phyloP scores from a whole-genome alignment of 2,113 vertebrate species.

The Anarhynchus alexandrinus region DNA sequence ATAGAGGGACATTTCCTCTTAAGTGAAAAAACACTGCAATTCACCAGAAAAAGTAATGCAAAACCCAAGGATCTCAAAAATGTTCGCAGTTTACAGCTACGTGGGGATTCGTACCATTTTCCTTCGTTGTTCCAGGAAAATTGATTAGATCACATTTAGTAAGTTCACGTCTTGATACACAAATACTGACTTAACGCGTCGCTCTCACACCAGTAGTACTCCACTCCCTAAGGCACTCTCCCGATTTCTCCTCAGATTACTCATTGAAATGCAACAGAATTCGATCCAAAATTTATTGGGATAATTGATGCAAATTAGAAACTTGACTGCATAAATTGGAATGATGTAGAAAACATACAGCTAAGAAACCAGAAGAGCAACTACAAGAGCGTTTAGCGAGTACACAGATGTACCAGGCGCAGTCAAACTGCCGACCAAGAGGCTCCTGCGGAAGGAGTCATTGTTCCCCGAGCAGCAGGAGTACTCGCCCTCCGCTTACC shows the following conservation, averaged over 20 bases:
- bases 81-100: neutral
- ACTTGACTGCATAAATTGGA: neutral
- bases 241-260: neutral
- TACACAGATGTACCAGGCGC: neutral
- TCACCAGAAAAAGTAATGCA: conserved; percentile 10
- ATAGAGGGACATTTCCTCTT: conserved; percentile 61
- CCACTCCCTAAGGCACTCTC: neutral
- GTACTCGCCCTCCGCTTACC: neutral
- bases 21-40: conserved; percentile 19
- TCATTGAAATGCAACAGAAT: neutral
- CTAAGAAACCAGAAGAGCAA: neutral
- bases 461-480: neutral
- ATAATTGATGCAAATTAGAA: conserved; percentile 14
- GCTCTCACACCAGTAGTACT: neutral
- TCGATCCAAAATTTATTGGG: neutral
- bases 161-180: neutral
- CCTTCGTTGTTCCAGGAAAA: neutral
- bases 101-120: neutral
- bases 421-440: neutral
- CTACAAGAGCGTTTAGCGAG: neutral
- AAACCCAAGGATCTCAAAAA: neutral
- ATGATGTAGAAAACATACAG: neutral
- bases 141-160: neutral
- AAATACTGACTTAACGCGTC: neutral
- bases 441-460: neutral